Conservation (phyloP, 2,888 invertebrate species). For the Rotaria magnacalcarata region DNA sequence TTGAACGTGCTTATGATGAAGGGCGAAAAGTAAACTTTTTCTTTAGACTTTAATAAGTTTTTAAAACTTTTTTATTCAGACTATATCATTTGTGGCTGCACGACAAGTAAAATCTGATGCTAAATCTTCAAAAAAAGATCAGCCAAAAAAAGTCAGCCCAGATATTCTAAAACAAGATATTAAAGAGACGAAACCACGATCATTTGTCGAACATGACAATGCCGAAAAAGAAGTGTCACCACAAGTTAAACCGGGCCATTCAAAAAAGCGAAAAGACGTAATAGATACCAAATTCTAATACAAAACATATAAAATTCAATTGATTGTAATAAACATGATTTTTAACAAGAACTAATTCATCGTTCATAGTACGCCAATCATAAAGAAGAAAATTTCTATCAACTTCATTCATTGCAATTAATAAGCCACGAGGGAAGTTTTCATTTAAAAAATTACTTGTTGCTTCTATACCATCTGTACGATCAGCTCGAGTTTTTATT, state of each 20-base stretch:
- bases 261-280: background rate
- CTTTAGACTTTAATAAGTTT: too few species aligned
- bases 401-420: conserved; percentile 5
- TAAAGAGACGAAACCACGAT: background rate
- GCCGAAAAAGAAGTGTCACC: background rate
- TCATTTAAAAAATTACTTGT: background rate
- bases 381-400: background rate
- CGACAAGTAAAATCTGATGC: background rate
- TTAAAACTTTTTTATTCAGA: background rate
- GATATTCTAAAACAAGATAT: background rate
- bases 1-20: background rate
- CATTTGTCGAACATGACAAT: background rate
- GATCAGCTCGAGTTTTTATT: background rate
- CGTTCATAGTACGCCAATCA: conserved; percentile 10
- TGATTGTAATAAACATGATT: background rate
- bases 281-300: background rate
- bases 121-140: too few species aligned
- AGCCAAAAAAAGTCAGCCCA: too few species aligned
- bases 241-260: background rate
- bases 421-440: background rate
- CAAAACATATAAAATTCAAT: background rate
- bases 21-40: background rate
- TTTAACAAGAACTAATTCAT: background rate
- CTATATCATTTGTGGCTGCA: background rate
- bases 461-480: background rate